Evolutionary conservation across 2,113 vertebrate genomes (phyloP).

Genomic region (Chinchilla lanigera): DNA sequence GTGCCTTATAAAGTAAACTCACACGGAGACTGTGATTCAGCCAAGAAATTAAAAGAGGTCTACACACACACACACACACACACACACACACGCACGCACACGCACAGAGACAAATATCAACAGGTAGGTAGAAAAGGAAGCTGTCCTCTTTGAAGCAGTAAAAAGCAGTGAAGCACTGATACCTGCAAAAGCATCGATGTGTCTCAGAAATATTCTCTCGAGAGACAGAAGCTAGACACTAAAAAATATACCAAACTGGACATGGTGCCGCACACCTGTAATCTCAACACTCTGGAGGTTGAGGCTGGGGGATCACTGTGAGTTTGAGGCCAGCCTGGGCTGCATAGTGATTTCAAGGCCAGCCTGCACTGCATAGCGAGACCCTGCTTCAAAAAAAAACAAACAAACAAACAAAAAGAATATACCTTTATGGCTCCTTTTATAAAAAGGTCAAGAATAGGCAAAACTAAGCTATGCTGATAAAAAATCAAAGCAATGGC

Average conservation of each 20-base stretch:
- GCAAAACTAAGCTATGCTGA: not conserved
- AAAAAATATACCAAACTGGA: not conserved
- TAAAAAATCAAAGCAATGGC: not conserved
- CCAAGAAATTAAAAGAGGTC: not conserved
- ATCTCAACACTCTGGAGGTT: not conserved
- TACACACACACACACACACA: not conserved
- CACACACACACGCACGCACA: not conserved
- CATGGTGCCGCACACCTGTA: not conserved
- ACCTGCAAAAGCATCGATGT: not conserved
- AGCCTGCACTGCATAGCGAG: not conserved
- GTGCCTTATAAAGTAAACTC: not conserved
- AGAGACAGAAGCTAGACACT: conserved; percentile 4
- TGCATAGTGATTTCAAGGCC: not conserved
- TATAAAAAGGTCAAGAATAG: not conserved
- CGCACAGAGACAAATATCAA: not conserved
- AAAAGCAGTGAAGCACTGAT: not conserved
- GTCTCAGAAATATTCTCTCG: not conserved
- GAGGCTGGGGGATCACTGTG: not conserved
- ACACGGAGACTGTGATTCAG: not conserved
- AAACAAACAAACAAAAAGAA: no score
- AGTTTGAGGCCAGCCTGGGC: not conserved
- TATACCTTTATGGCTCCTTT: not conserved
- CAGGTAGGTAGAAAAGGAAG: not conserved
- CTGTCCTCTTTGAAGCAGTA: not conserved
- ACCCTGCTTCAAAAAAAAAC: not conserved